A percentile compares a stretch with the other conserved stretches of the same genome.
These are phyloP conservation scores for Adelognathus sp. DNA, from an alignment of 2,888 invertebrate species.

Conservation along the genomic window DNA sequence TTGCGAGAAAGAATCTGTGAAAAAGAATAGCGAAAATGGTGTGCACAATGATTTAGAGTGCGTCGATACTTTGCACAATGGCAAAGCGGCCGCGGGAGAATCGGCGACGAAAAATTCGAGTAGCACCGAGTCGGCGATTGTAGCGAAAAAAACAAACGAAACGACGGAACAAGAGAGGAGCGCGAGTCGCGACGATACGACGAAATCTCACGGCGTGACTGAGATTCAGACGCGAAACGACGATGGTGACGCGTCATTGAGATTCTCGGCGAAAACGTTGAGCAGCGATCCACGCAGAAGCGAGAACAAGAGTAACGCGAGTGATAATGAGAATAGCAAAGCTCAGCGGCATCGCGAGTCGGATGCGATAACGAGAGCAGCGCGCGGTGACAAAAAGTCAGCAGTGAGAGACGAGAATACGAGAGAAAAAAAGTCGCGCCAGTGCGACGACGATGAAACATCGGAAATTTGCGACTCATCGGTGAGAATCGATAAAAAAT, in stretches of 20 bases:
- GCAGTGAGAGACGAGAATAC: neutral
- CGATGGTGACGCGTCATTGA: neutral
- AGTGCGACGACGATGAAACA: too few relatives aligned
- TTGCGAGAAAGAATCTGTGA: too few relatives aligned
- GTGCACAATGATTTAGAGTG: too few relatives aligned
- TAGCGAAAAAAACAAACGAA: constrained; percentile 3
- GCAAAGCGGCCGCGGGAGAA: neutral
- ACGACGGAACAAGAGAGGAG: neutral
- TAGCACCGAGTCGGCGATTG: neutral
- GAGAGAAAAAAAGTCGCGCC: neutral
- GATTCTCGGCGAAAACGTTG: too few relatives aligned
- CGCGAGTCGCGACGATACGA: neutral
- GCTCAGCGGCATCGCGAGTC: neutral
- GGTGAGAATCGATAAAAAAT: neutral
- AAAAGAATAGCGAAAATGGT: too few relatives aligned
- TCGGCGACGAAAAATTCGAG: neutral
- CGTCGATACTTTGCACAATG: too few relatives aligned
- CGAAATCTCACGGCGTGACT: neutral
- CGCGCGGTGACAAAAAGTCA: neutral
- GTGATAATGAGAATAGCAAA: neutral
- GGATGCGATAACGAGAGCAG: neutral
- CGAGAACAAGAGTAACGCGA: neutral
- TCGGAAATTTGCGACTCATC: neutral
- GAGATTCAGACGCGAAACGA: neutral
- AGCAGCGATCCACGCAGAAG: neutral